Percentiles rank a stretch among this genome's conserved stretches.
Conservation (phyloP, 1,140 invertebrate genomes). For the Odontomachus brunneus region DNA sequence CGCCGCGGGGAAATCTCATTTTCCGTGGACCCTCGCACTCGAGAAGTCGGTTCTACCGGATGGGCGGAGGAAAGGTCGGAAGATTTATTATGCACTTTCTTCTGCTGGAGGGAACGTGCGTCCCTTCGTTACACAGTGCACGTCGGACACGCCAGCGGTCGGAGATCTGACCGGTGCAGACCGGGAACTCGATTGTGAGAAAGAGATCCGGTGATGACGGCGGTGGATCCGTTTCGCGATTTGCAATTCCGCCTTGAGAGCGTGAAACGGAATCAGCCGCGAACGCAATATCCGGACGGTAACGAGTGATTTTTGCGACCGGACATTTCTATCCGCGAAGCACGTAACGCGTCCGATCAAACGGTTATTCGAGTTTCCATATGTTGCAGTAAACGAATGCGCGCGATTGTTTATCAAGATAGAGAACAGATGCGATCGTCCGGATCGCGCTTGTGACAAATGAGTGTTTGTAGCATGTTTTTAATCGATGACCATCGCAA, state of each 20-base stretch:
- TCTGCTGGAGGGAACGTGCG: conserved; percentile 14
- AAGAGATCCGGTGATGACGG: neutral
- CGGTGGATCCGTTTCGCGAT: neutral
- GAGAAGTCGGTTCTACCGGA: conserved; percentile 18
- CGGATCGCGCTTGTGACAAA: neutral
- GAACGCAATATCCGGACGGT: conserved; percentile 19
- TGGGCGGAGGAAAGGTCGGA: conserved; percentile 24
- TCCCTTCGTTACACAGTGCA: conserved; percentile 33
- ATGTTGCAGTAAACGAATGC: neutral
- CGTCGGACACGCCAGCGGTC: conserved; percentile 12
- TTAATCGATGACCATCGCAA: neutral
- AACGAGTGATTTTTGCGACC: conserved; percentile 21
- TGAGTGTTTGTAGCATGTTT: neutral
- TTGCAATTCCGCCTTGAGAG: conserved; percentile 8
- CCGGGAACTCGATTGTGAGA: conserved; percentile 26
- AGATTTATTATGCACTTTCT: conserved; percentile 67
- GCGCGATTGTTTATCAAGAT: neutral
- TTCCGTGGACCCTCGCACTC: conserved; percentile 8
- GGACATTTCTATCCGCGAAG: neutral
- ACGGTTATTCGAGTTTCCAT: conserved; percentile 27
- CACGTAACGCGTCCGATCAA: neutral
- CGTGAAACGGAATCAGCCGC: neutral
- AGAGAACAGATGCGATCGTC: conserved; percentile 23
- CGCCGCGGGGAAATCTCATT: conserved; percentile 68
- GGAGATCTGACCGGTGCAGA: neutral